Conservation (phyloP, 2,113 vertebrate genomes). For the Cephalopterus ornatus region DNA sequence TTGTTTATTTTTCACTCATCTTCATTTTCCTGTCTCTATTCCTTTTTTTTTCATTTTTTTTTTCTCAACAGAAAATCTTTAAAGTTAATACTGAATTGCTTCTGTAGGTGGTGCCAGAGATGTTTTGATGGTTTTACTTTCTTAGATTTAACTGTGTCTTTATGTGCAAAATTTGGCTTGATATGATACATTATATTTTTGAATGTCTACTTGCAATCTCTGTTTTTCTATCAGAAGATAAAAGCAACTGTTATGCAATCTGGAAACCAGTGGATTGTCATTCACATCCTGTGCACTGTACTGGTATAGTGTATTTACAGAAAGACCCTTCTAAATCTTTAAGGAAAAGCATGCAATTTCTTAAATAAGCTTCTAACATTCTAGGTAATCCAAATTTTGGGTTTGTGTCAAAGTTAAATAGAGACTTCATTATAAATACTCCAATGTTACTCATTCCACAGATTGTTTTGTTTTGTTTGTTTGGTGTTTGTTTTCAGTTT, state of each 20-base stretch:
- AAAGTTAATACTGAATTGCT: background rate
- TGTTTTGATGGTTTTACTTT: background rate
- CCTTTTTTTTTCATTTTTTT: background rate
- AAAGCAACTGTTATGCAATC: background rate
- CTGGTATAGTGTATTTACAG: background rate
- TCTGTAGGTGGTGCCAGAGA: constrained; percentile 60
- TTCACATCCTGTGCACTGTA: background rate
- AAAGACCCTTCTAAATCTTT: background rate
- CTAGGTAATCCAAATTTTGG: background rate
- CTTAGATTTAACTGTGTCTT: background rate
- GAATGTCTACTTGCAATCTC: background rate
- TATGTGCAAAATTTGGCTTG: background rate
- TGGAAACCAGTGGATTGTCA: background rate
- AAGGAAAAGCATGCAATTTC: background rate
- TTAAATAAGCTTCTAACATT: background rate
- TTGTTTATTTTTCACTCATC: background rate
- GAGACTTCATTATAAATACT: background rate
- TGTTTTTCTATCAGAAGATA: background rate
- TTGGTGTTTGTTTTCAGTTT: background rate
- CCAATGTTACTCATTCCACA: background rate
- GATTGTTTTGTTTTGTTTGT: background rate
- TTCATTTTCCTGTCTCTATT: background rate
- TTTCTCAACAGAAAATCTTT: background rate
- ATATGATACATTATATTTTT: background rate
- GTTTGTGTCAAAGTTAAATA: background rate